Conservation (phyloP, 2,113 vertebrate genomes). For the Peromyscus polionotus region DNA sequence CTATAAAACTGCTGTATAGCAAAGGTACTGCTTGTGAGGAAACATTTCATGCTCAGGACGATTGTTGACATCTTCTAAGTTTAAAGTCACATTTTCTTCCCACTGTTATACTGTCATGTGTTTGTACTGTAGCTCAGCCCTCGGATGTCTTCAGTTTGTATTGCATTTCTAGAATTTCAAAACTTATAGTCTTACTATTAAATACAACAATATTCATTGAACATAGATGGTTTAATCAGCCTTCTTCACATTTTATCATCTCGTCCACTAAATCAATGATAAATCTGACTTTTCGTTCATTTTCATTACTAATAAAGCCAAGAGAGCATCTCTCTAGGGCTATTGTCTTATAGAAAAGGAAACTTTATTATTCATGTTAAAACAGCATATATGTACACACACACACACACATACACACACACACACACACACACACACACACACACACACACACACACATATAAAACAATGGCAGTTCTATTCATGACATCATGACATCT, state of each 20-base stretch:
- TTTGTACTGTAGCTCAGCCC: neutral
- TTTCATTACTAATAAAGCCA: slow-evolving; percentile 11
- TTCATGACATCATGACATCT: neutral
- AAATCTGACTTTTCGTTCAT: neutral
- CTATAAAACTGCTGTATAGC: neutral
- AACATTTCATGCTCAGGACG: neutral
- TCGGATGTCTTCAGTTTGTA: neutral
- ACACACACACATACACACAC: too few species aligned
- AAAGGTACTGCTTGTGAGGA: neutral
- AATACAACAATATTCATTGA: neutral
- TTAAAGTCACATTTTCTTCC: neutral
- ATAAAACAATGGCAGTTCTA: neutral
- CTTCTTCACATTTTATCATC: neutral
- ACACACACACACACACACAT: neutral
- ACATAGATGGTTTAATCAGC: neutral
- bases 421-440: too few species aligned
- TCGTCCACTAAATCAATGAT: neutral
- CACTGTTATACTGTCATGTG: neutral
- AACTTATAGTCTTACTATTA: neutral
- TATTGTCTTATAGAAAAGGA: neutral
- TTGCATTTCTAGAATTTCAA: neutral
- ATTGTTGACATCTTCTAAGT: neutral
- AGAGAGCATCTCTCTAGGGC: neutral
- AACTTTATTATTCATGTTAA: neutral
- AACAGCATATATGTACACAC: neutral